A percentile compares a stretch with the other conserved stretches of the same genome.
phyloP scores from a whole-genome alignment of 2,113 vertebrate species.

The Agapornis roseicollis region DNA sequence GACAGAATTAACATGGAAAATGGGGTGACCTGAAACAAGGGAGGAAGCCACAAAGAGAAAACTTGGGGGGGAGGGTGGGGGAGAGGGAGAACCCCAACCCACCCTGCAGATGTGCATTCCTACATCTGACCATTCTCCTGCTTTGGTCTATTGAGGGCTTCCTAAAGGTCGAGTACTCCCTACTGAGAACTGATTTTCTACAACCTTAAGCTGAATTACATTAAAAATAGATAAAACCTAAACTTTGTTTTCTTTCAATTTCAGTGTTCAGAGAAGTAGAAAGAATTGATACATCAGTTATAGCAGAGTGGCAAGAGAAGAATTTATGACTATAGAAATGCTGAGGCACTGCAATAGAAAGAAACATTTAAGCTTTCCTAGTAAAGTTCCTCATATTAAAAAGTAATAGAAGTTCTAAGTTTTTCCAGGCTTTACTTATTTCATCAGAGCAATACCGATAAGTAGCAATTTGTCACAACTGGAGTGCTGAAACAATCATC shows the following conservation, averaged over 20 bases:
- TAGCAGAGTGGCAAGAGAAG: constrained; percentile 49
- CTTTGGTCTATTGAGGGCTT: not conserved
- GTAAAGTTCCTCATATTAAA: constrained; percentile 73
- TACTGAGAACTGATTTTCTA: not conserved
- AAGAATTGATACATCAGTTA: constrained; percentile 74
- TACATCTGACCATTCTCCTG: not conserved
- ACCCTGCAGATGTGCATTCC: not conserved
- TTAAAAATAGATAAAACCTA: constrained; percentile 74
- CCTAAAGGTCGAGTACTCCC: not conserved
- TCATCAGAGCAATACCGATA: constrained; percentile 32
- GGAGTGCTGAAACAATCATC: not conserved
- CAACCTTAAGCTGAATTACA: constrained; percentile 58
- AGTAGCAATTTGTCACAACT: constrained; percentile 44
- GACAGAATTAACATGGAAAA: not conserved
- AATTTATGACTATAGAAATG: constrained; percentile 71
- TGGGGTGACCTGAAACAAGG: not conserved
- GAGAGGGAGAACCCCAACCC: not conserved
- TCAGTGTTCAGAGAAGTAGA: constrained; percentile 73
- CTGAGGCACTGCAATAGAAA: constrained; percentile 60
- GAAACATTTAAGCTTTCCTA: constrained; percentile 61
- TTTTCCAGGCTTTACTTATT: constrained; percentile 54
- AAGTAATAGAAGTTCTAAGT: constrained; percentile 46
- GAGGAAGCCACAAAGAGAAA: not conserved
- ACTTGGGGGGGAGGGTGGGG: no score
- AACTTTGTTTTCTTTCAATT: constrained; percentile 77